These are phyloP conservation scores for Prionace glauca DNA, from an alignment of 2,797 vertebrate genomes.

Conservation along the genomic window DNA sequence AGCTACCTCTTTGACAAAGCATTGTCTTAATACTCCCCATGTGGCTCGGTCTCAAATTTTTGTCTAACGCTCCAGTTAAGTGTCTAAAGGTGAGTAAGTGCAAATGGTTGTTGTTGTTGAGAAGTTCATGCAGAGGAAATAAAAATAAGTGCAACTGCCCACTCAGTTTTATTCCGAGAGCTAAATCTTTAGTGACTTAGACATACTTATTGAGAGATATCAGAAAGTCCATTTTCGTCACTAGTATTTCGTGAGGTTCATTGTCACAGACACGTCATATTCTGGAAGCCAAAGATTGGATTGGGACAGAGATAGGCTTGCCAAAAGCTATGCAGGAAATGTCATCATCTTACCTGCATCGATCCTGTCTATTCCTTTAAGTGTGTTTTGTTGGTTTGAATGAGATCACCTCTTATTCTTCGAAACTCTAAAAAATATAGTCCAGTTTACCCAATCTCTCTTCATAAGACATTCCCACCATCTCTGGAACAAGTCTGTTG, in stretches of 20 bases:
- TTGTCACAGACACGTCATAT: not conserved
- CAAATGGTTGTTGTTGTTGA: not conserved
- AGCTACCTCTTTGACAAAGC: not conserved
- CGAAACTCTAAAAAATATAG: no score
- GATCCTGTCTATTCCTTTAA: no score
- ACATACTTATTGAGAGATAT: not conserved
- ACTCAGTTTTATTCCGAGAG: not conserved
- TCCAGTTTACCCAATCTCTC: no score
- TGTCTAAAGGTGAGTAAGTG: not conserved
- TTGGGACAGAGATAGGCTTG: not conserved
- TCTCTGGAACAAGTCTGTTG: no score
- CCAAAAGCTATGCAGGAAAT: not conserved
- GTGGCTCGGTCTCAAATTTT: not conserved
- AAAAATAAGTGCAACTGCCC: not conserved
- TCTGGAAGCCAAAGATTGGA: not conserved
- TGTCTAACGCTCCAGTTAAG: not conserved
- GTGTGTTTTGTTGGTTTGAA: no score
- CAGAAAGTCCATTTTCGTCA: not conserved
- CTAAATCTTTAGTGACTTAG: not conserved
- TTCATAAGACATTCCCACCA: no score
- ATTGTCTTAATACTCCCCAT: not conserved
- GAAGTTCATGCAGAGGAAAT: not conserved
- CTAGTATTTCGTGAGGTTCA: not conserved
- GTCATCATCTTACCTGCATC: no score
- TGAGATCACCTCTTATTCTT: no score